Evolutionary conservation across 2,888 invertebrate species (phyloP), one percentile per base, ranked within the genome.

Genomic region (Panzeria rudis): DNA sequence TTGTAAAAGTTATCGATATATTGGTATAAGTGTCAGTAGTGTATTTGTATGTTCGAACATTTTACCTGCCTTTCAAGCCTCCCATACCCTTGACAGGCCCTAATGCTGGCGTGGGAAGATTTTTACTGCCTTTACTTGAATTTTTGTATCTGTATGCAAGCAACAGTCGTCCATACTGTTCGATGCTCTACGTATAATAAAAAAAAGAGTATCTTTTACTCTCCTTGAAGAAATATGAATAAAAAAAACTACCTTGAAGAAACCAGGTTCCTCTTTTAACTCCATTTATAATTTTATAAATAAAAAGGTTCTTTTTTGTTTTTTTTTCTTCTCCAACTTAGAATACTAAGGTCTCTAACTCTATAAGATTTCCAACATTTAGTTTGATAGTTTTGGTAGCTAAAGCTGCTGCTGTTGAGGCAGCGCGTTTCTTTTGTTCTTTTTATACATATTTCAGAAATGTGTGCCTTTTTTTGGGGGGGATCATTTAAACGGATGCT

Each of bases 101-200:
- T 86, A 87, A 86, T 86, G 86, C 86, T 89, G 91, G 92, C 92
- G 92, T 92, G 92, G 92, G 92, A 92, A 92, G 92, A 92, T 92
- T 92, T 92, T 91, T 90, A 85, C 89, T 87, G 84, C 64, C 35
- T 77, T 83, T 73, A 44, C 54, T 77, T 77, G 7, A 56, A 64
- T 75, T 38, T 66, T 61, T 79, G n/a, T 68, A 44, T 68, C 54
- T 56, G 38, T 59, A 9, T 71, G 52, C 15, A 29, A 20, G 9
- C 32, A 47, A 4, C 17, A 29, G 23, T n/a, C 17, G 38, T 41
- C 38, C 54, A 35, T 23, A 17, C 41, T 73, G 61, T 50, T 73
- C 61, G 35, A 73, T 47, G 72, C 23, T 32, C 23, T 32, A 25
- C 38, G 35, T 6, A 47, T 47, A n/a, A 47, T 5, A 68, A 41